Percentiles rank a stretch among this genome's conserved stretches.
Evolutionary conservation across 2,113 vertebrate species (phyloP).

Genomic region (Sminthopsis crassicaudata): DNA sequence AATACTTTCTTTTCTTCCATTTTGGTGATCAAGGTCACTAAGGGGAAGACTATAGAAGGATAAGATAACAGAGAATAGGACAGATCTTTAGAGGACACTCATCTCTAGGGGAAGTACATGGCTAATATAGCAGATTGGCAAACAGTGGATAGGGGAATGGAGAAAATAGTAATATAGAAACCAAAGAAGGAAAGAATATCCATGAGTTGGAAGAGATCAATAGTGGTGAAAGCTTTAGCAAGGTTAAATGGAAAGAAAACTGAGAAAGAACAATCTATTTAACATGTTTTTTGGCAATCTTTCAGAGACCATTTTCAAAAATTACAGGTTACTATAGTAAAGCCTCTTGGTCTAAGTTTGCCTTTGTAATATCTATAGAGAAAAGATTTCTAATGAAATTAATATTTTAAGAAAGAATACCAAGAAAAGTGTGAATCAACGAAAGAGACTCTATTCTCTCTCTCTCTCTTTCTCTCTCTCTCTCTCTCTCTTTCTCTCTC

Average conservation of each 20-base stretch:
- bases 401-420: background rate
- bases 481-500: too few relatives aligned
- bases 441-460: background rate
- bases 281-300: background rate
- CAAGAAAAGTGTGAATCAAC: background rate
- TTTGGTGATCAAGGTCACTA: background rate
- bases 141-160: background rate
- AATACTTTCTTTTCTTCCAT: background rate
- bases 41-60: background rate
- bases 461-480: too few relatives aligned
- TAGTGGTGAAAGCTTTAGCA: background rate
- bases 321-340: background rate
- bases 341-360: background rate
- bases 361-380: background rate
- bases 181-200: background rate
- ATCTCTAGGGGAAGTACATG: background rate
- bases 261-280: background rate
- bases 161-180: background rate
- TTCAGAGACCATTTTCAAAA: background rate
- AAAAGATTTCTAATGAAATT: background rate
- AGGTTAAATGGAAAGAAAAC: background rate
- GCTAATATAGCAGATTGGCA: background rate
- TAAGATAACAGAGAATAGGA: background rate
- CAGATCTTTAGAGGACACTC: background rate
- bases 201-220: background rate